Conservation (phyloP, 1,140 invertebrate genomes). For the Atta cephalotes region DNA sequence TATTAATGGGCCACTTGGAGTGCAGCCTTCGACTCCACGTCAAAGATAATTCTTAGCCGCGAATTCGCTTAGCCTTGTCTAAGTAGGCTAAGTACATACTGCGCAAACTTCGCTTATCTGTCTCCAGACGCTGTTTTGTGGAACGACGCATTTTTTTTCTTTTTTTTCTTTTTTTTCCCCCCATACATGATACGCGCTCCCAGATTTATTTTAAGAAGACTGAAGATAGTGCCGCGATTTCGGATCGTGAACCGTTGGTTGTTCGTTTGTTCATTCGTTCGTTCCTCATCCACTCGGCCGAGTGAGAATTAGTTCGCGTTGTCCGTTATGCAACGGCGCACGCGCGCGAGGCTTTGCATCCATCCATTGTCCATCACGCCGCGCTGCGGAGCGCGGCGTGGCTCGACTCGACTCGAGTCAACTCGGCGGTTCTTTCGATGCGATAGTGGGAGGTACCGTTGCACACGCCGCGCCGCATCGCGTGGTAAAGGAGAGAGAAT, state of each 20-base stretch:
- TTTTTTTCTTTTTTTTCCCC: not conserved
- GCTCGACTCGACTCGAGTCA: not conserved
- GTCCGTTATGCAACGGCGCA: constrained; percentile 38
- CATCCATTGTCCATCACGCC: constrained; percentile 42
- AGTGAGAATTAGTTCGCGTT: constrained; percentile 42
- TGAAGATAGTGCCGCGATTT: constrained; percentile 2
- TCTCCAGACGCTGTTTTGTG: not conserved
- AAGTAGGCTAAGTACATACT: constrained; percentile 52
- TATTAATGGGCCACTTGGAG: not conserved
- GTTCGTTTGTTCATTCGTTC: not conserved
- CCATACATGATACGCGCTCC: not conserved
- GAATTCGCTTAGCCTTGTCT: constrained; percentile 30
- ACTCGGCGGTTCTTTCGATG: constrained; percentile 28
- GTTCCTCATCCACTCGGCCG: not conserved
- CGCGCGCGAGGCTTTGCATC: constrained; percentile 22
- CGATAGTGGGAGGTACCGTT: constrained; percentile 70
- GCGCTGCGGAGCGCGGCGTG: not conserved
- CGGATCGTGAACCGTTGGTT: not conserved
- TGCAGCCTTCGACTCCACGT: constrained; percentile 28
- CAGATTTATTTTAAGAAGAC: constrained; percentile 19
- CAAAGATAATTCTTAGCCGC: constrained; percentile 44
- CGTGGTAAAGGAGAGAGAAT: constrained; percentile 13
- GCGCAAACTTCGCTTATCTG: constrained; percentile 53
- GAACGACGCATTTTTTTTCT: not conserved
- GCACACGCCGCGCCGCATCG: constrained; percentile 65